These are phyloP conservation scores for Cacatua alba DNA, from an alignment of 2,113 vertebrate species.

Conservation along the genomic window DNA sequence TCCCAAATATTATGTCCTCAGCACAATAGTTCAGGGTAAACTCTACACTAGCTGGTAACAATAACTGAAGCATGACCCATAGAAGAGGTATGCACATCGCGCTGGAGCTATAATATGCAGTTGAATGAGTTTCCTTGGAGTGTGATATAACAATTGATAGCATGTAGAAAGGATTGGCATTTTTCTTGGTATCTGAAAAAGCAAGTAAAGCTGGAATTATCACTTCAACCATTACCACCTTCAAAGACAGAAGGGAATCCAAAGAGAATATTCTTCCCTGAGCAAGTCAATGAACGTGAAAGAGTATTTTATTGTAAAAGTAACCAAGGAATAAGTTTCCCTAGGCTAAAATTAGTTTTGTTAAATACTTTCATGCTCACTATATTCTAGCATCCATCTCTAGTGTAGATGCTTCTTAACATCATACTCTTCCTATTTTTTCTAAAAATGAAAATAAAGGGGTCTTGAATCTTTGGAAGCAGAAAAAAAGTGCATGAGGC, in stretches of 20 bases:
- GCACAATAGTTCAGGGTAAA: background rate
- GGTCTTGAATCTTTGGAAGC: background rate
- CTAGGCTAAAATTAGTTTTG: background rate
- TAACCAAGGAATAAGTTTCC: background rate
- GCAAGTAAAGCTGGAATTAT: background rate
- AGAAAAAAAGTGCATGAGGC: background rate
- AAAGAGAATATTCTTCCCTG: background rate
- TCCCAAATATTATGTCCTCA: background rate
- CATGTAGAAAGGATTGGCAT: background rate
- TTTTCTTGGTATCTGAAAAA: background rate
- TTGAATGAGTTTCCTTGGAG: background rate
- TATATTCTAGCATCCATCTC: background rate
- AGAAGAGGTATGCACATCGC: fast-evolving
- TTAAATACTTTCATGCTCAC: background rate
- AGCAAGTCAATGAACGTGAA: background rate
- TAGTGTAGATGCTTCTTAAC: background rate
- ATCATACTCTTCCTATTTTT: background rate
- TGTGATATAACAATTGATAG: background rate
- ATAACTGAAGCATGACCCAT: background rate
- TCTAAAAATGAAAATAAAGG: background rate
- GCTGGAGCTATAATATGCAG: background rate
- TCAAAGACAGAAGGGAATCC: background rate
- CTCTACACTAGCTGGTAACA: fast-evolving
- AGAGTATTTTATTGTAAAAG: background rate
- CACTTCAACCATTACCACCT: background rate